Base-by-base conservation (phyloP, 2,888 invertebrate genomes). In the Cancer borealis region DNA sequence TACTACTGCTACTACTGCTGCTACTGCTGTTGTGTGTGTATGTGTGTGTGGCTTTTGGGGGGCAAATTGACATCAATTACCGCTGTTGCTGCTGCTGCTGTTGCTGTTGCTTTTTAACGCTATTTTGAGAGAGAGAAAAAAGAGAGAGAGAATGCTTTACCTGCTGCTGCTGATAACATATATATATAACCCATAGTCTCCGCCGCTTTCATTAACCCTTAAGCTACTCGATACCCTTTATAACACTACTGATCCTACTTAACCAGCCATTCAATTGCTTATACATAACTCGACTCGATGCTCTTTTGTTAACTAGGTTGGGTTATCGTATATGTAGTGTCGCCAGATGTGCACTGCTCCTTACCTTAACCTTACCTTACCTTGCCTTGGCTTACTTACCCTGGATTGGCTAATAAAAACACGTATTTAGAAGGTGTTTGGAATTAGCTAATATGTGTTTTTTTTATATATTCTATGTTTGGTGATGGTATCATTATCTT, bases 131-230 rank as follows among this genome's bases (percentile, higher is more conserved):
- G 54, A 54, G 73, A 73, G n/a, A 73, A n/a, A 73, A 73, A n/a
- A 73, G 73, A 73, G 73, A 73, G n/a, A 73, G 73, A 73, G 73
- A 79, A n/a, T 66, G 66, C 66, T 66, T 66, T 21, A 66, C 6
- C 66, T 66, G n/a, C n/a, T n/a, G 66, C n/a, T n/a, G 39, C 39
- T 39, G 39, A 39, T 39, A 39, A 39, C 39, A 39, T 39, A 39
- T 39, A 39, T 39, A 39, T 54, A 54, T 14, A 39, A 39, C 39
- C 39, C 39, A 39, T 39, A 39, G 39, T 39, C 39, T 39, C 39
- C 39, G 39, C 39, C 39, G 39, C 39, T 39, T 39, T 66, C 66
- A 0, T n/a, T 66, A 14, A 21, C n/a, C 6, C 66, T 5, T 3
- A n/a, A 6, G 14, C n/a, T 66, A n/a, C 66, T n/a, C n/a, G 3